Conservation (phyloP, 2,888 invertebrate genomes). For the Limnephilus auricula region DNA sequence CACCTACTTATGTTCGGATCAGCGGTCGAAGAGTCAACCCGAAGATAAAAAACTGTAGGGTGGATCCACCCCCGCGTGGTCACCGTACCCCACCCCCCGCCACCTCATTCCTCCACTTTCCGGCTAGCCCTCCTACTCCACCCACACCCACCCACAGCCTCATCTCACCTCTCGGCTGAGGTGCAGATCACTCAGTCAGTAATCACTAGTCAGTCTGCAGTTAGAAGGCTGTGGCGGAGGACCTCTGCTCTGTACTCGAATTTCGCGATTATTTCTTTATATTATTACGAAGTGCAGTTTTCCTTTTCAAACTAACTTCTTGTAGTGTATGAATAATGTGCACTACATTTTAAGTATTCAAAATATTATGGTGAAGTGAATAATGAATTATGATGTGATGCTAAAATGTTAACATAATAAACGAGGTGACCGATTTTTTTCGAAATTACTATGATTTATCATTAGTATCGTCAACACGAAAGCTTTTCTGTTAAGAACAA, state of each 20-base stretch:
- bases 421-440: background rate
- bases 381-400: conserved; percentile 31
- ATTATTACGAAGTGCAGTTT: background rate
- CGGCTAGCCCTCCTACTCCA: background rate
- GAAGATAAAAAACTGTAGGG: background rate
- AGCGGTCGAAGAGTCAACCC: background rate
- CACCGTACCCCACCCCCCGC: background rate
- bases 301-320: background rate
- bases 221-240: background rate
- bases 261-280: background rate
- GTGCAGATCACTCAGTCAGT: background rate
- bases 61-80: background rate
- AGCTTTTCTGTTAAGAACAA: background rate
- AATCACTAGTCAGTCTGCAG: background rate
- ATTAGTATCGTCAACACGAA: background rate
- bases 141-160: background rate
- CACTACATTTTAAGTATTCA: background rate
- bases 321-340: background rate
- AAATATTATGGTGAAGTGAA: background rate
- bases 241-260: background rate
- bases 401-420: background rate
- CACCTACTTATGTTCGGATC: background rate
- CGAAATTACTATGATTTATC: background rate
- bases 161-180: background rate
- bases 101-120: background rate